A percentile compares a stretch with the other conserved stretches of the same genome.
Evolutionary conservation across 2,888 invertebrate genomes (phyloP).

Genomic region (Troglohyphantes excavatus): DNA sequence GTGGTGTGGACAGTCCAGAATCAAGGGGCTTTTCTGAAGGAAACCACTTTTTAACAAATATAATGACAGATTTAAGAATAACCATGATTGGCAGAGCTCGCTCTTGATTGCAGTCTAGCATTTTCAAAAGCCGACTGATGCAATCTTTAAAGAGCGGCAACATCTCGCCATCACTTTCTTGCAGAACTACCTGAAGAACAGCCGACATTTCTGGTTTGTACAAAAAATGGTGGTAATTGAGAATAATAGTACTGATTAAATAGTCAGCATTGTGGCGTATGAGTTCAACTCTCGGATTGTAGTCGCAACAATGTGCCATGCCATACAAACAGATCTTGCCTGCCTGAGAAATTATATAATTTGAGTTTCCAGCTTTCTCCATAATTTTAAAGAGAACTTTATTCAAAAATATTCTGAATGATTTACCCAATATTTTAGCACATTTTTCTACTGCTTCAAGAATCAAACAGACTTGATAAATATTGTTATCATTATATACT

Average conservation of each 20-base stretch:
- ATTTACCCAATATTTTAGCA: conserved; percentile 23
- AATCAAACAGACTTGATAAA: conserved; percentile 43
- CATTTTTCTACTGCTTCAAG: conserved; percentile 58
- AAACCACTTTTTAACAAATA: conserved; percentile 58
- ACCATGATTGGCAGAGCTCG: conserved; percentile 41
- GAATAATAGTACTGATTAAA: conserved; percentile 42
- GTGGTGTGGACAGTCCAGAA: not conserved
- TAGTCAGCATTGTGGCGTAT: conserved; percentile 71
- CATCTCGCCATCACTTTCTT: conserved; percentile 45
- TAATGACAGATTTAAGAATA: conserved; percentile 21
- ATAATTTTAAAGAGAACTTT: conserved; percentile 49
- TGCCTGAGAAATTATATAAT: conserved; percentile 48
- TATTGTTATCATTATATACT: conserved; percentile 17
- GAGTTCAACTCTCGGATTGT: conserved; percentile 36
- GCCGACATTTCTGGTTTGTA: conserved; percentile 52
- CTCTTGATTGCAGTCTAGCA: conserved; percentile 63
- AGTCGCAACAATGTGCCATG: conserved; percentile 54
- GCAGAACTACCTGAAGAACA: conserved; percentile 55
- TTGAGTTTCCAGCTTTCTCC: conserved; percentile 58
- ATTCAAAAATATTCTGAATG: conserved; percentile 25
- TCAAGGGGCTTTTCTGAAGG: not conserved
- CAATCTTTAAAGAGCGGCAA: conserved; percentile 49
- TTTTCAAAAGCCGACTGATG: conserved; percentile 31
- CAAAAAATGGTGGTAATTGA: conserved; percentile 61
- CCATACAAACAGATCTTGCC: conserved; percentile 33